Evolutionary conservation across 2,888 invertebrate genomes (phyloP).

Genomic region (Drosophila kuntzei): DNA sequence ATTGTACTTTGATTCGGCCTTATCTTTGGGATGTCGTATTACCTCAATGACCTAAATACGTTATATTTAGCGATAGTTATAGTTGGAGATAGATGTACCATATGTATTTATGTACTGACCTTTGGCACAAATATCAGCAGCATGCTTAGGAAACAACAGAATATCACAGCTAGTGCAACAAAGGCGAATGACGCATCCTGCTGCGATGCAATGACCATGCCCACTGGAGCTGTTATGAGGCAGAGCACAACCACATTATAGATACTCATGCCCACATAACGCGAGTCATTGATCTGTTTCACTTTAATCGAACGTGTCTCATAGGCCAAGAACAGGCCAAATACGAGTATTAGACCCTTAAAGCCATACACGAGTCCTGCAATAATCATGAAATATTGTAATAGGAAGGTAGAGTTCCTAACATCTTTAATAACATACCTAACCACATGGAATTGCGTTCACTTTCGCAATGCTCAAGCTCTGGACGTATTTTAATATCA

Average conservation of each 20-base stretch:
- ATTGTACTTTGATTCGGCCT: constrained; percentile 94
- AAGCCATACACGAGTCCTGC: constrained; percentile 97
- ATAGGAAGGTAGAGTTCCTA: background rate
- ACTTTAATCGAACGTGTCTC: constrained; percentile 99
- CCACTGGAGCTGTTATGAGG: constrained; percentile 98
- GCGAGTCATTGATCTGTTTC: constrained; percentile 98
- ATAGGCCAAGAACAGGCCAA: constrained; percentile 98
- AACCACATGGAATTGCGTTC: constrained; percentile 97
- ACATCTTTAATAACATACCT: constrained; percentile 87
- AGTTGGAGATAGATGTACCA: background rate
- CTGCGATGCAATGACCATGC: constrained; percentile 98
- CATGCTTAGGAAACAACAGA: constrained; percentile 99
- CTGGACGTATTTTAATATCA: constrained; percentile 97
- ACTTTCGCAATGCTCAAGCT: constrained; percentile 98
- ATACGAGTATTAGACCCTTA: constrained; percentile 97
- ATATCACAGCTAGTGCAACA: constrained; percentile 97
- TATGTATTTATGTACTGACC: constrained; percentile 86
- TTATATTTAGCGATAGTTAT: background rate
- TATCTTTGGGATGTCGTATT: constrained; percentile 94
- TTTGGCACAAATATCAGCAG: constrained; percentile 99
- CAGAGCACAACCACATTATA: constrained; percentile 99
- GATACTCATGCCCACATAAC: constrained; percentile 99
- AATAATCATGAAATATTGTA: constrained; percentile 53
- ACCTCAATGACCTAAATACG: constrained; percentile 92
- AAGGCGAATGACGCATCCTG: constrained; percentile 99